A percentile compares a stretch with the other conserved stretches of the same genome.
Conservation (phyloP, 2,797 vertebrate genomes). For the Pyrocephalus nanus region DNA sequence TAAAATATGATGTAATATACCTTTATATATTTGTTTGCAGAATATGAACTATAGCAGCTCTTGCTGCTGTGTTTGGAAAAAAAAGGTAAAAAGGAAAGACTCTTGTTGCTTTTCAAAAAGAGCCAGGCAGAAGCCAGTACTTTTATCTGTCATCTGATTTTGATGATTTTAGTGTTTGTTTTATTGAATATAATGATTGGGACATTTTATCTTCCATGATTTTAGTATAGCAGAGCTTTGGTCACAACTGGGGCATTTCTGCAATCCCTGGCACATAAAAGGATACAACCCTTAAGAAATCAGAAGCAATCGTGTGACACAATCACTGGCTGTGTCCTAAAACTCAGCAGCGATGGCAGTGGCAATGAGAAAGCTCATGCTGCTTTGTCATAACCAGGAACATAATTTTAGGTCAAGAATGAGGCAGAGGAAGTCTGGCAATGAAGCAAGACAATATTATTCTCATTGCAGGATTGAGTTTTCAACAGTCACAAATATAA, state of each 20-base stretch:
- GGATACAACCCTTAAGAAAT: background rate
- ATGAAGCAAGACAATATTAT: background rate
- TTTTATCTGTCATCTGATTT: background rate
- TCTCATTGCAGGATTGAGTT: background rate
- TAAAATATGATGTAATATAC: background rate
- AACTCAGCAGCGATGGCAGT: background rate
- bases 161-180: background rate
- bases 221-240: background rate
- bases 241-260: background rate
- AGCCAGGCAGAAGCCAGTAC: background rate
- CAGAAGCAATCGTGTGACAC: background rate
- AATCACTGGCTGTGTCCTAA: background rate
- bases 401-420: background rate
- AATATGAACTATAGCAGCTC: background rate
- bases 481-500: slow-evolving; percentile 7
- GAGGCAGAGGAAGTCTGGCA: background rate
- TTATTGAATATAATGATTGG: background rate
- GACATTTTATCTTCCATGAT: background rate
- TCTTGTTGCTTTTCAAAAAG: background rate
- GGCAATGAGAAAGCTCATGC: background rate
- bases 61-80: background rate
- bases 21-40: background rate
- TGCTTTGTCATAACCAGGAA: background rate
- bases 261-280: background rate
- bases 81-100: background rate